These are phyloP conservation scores for Delphinapterus leucas DNA, from an alignment of 2,113 vertebrate genomes.

Conservation along the genomic window DNA sequence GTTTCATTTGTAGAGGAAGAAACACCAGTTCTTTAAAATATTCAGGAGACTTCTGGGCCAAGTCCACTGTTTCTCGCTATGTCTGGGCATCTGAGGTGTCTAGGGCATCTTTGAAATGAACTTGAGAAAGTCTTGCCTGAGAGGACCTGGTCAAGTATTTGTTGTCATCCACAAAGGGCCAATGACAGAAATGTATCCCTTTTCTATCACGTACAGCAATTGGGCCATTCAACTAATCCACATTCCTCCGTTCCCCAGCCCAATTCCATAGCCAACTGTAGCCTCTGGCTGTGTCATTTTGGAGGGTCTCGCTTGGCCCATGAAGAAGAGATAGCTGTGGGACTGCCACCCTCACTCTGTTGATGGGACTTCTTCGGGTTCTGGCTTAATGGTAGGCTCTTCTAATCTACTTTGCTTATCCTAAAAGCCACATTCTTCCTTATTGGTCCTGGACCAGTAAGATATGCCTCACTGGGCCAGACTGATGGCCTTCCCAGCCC, in stretches of 20 bases:
- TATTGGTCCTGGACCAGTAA: background rate
- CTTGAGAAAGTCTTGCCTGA: constrained; percentile 73
- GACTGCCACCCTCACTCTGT: background rate
- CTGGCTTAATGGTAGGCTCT: background rate
- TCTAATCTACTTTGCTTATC: background rate
- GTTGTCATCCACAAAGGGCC: constrained; percentile 49
- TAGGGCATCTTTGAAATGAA: constrained; percentile 66
- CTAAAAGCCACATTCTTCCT: background rate
- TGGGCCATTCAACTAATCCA: background rate
- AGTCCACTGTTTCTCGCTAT: background rate
- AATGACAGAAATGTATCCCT: background rate
- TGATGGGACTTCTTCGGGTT: background rate
- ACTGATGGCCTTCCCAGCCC: background rate
- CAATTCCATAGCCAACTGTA: background rate
- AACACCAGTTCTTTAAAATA: constrained; percentile 71
- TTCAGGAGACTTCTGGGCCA: constrained; percentile 53
- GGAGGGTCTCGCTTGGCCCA: background rate
- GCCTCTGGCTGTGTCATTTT: background rate
- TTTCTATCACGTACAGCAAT: background rate
- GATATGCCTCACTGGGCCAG: background rate
- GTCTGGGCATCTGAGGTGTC: constrained; percentile 46
- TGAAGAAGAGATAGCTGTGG: background rate
- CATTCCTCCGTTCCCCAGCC: background rate
- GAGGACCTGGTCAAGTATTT: constrained; percentile 68
- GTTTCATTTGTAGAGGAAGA: constrained; percentile 73